Base-by-base conservation (phyloP, 2,113 vertebrate species). In the Pavo muticus region DNA sequence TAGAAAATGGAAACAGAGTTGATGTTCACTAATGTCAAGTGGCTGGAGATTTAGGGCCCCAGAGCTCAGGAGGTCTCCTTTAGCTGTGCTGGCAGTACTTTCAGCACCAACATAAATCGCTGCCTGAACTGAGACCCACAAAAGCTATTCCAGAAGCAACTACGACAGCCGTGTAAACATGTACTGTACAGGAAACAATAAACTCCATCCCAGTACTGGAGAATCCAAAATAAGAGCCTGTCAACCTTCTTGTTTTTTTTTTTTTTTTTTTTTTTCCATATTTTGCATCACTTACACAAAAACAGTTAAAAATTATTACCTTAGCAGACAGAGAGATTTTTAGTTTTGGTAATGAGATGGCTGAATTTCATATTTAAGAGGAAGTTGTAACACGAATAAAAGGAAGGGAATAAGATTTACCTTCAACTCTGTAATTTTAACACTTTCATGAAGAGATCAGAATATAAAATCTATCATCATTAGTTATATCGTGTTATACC, bases 1-100 rank as follows among this genome's bases (percentile, higher is more conserved):
- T 67, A 37, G 57, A 88, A 93, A 92, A 91, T 65, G 44, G 77
- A 81, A 95, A 78, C 20, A 70, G 71, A 85, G 79, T 82, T 78
- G 79, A 60, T 84, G 52, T 83, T 96, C 71, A 39, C 67, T 87
- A 23, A 44, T 83, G 80, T 94, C 92, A 92, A 77, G 40, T 42
- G 25, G 70, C 24, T 84, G 79, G 84, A 96, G 86, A 96, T 97
- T 96, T 96, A 96, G 74, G n/a, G 70, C 37, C 52, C 24, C 25
- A 52, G 64, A 91, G 79, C 75, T 91, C 72, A 60, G 35, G 37
- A 91, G 73, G 70, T 82, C 84, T 92, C 42, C 59, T 93, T 77
- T 93, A 79, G 65, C 45, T 87, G 35, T 61, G 18, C 45, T 96
- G 68, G 30, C 5, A 65, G 10, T 27, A n/a, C 3, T 40, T 44